phyloP scores from a whole-genome alignment of 1,140 invertebrate species.

The Drosophila melanica region DNA sequence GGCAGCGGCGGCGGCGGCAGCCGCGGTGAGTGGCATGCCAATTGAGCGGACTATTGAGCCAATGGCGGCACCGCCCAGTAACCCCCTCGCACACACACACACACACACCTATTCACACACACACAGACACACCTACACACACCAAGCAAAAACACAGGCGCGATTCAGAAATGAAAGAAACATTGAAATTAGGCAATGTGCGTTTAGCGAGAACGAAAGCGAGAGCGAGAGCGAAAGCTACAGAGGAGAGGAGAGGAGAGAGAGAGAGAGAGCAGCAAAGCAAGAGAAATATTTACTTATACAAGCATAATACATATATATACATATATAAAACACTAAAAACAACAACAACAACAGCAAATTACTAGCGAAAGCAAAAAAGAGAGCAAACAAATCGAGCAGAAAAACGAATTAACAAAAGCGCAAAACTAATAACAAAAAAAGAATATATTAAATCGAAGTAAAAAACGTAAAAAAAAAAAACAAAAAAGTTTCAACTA shows the following conservation, averaged over 20 bases:
- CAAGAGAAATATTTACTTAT: slow-evolving; percentile 81
- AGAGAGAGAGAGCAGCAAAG: slow-evolving; percentile 62
- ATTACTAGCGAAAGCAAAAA: slow-evolving; percentile 16
- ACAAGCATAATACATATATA: slow-evolving; percentile 14
- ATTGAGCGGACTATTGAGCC: slow-evolving; percentile 67
- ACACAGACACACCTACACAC: slow-evolving; percentile 16
- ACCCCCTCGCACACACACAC: slow-evolving; percentile 68
- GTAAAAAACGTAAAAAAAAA: slow-evolving; percentile 24
- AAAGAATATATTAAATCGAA: slow-evolving; percentile 23
- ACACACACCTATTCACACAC: slow-evolving; percentile 13
- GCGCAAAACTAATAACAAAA: slow-evolving; percentile 16
- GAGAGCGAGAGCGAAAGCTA: slow-evolving; percentile 36
- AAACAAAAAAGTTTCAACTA: slow-evolving; percentile 12
- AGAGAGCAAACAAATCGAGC: neutral
- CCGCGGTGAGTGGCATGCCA: slow-evolving; percentile 77
- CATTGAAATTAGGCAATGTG: slow-evolving; percentile 31
- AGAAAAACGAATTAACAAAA: slow-evolving; percentile 10
- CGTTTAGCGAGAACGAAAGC: slow-evolving; percentile 53
- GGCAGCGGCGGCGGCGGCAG: slow-evolving; percentile 61
- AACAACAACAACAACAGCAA: neutral
- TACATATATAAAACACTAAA: slow-evolving; percentile 7
- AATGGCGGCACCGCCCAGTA: slow-evolving; percentile 60
- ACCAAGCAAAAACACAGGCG: slow-evolving; percentile 8
- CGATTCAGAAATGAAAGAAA: slow-evolving; percentile 8
- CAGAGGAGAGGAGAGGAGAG: too few species aligned